Evolutionary conservation across 2,888 invertebrate genomes (phyloP).

Genomic region (Caenorhabditis angaria): DNA sequence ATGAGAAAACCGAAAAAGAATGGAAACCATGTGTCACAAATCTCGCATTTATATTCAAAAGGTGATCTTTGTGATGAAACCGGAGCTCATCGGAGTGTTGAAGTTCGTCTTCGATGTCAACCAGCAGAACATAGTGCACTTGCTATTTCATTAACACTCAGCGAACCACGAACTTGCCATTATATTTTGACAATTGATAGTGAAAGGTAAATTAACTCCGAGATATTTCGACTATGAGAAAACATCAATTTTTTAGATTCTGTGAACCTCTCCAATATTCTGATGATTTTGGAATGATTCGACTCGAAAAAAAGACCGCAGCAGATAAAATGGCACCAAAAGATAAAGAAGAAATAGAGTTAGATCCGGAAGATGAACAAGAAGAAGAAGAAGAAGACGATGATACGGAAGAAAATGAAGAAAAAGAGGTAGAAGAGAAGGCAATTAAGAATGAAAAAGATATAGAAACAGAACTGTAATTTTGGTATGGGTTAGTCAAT

Average conservation of each 20-base stretch:
- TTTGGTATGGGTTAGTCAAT: neutral
- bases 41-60: slow-evolving; percentile 86
- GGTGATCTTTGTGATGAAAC: slow-evolving; percentile 85
- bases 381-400: slow-evolving; percentile 25
- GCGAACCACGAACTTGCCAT: slow-evolving; percentile 91
- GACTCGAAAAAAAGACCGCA: neutral
- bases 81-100: slow-evolving; percentile 67
- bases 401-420: slow-evolving; percentile 8
- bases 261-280: slow-evolving; percentile 49
- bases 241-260: slow-evolving; percentile 22
- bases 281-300: slow-evolving; percentile 46
- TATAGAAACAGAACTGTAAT: slow-evolving; percentile 13
- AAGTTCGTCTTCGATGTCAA: slow-evolving; percentile 58
- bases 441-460: slow-evolving; percentile 16
- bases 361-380: slow-evolving; percentile 18
- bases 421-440: slow-evolving; percentile 18
- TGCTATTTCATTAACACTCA: slow-evolving; percentile 73
- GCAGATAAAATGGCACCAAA: neutral
- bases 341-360: neutral
- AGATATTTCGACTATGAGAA: neutral
- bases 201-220: slow-evolving; percentile 20
- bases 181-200: slow-evolving; percentile 89
- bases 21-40: slow-evolving; percentile 74
- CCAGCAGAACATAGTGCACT: slow-evolving; percentile 32
- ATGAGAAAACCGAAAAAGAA: slow-evolving; percentile 46